phyloP scores from a whole-genome alignment of 2,113 vertebrate genomes.

The Labeo catla region DNA sequence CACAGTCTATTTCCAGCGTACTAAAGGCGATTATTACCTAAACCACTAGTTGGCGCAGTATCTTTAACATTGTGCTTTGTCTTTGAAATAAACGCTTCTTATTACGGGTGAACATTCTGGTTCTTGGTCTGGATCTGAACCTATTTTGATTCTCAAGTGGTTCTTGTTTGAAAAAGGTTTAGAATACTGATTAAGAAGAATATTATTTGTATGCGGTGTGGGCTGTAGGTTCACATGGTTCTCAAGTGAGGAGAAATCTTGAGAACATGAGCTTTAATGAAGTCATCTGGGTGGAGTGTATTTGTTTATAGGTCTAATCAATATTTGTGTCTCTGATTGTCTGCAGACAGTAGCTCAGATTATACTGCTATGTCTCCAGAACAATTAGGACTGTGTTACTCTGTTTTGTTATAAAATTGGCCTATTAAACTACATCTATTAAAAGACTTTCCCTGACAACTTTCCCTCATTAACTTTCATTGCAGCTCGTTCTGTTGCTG shows the following conservation, averaged over 20 bases:
- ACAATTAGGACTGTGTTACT: neutral
- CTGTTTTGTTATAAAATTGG: neutral
- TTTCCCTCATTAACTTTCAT: neutral
- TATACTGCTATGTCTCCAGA: neutral
- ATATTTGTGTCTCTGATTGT: constrained; percentile 1
- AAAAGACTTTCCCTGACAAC: constrained; percentile 2
- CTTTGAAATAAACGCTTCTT: neutral
- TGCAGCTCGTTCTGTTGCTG: neutral
- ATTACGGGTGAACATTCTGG: neutral
- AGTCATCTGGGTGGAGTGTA: neutral
- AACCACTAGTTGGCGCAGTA: neutral
- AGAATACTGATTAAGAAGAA: neutral
- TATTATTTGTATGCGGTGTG: neutral
- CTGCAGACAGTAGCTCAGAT: neutral
- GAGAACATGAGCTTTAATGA: neutral
- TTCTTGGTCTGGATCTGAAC: neutral
- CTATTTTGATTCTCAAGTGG: neutral
- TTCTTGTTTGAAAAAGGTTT: neutral
- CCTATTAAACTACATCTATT: neutral
- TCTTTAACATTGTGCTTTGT: neutral
- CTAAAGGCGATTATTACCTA: constrained; percentile 3
- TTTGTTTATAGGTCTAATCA: neutral
- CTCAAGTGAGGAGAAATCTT: neutral
- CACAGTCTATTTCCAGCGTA: neutral
- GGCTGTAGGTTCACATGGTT: neutral